phyloP scores from a whole-genome alignment of 2,888 invertebrate genomes.

The Abrostola triplasia region DNA sequence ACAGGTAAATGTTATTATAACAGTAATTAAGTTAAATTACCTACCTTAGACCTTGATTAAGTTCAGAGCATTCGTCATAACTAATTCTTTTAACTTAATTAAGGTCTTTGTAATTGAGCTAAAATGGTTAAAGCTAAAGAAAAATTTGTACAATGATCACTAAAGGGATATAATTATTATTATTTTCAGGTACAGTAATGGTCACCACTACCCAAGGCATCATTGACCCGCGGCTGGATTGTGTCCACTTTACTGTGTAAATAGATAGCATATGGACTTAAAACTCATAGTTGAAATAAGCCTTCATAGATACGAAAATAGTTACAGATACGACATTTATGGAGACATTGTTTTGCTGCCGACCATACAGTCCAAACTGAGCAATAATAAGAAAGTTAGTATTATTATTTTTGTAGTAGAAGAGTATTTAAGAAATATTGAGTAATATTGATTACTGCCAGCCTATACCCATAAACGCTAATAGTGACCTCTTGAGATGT shows the following conservation, averaged over 20 bases:
- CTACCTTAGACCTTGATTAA: too few species aligned
- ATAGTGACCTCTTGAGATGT: conserved; percentile 57
- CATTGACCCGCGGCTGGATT: conserved; percentile 79
- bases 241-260: conserved; percentile 68
- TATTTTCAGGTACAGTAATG: conserved; percentile 76
- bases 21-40: neutral
- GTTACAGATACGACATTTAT: conserved; percentile 41
- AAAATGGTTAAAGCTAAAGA: neutral
- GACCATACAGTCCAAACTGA: conserved; percentile 52
- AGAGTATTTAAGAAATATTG: conserved; percentile 45
- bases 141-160: neutral
- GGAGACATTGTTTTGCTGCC: conserved; percentile 45
- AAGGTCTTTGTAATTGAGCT: neutral
- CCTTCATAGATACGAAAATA: conserved; percentile 57
- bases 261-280: conserved; percentile 75
- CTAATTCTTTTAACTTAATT: too few species aligned
- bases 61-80: too few species aligned
- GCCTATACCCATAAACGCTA: conserved; percentile 62
- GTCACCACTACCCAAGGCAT: conserved; percentile 81
- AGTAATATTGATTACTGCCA: conserved; percentile 64
- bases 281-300: conserved; percentile 62
- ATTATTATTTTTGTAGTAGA: conserved; percentile 53
- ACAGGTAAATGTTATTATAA: conserved; percentile 71
- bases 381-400: conserved; percentile 50
- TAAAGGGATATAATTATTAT: conserved; percentile 1